phyloP scores from a whole-genome alignment of 2,888 invertebrate species.

The Mantis religiosa region DNA sequence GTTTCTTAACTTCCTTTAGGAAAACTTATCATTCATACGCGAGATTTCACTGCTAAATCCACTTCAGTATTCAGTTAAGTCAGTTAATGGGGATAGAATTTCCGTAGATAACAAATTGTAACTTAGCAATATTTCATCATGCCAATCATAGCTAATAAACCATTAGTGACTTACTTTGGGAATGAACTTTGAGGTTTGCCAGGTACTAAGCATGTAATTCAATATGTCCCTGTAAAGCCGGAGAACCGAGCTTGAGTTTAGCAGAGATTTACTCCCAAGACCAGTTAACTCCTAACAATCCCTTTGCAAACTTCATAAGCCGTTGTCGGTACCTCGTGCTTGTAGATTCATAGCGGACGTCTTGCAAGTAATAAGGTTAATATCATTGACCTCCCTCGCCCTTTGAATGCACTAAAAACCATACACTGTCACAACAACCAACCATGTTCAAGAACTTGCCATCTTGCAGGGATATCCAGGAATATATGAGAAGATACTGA shows the following conservation, averaged over 20 bases:
- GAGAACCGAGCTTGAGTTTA: neutral
- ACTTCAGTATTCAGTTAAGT: too few relatives aligned
- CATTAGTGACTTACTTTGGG: too few relatives aligned
- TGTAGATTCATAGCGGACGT: neutral
- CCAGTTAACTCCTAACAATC: neutral
- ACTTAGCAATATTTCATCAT: too few relatives aligned
- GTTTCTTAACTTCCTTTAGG: too few relatives aligned
- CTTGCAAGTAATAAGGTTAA: neutral
- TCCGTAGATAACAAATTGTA: too few relatives aligned
- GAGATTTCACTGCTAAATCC: too few relatives aligned
- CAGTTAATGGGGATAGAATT: too few relatives aligned
- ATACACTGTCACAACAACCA: neutral
- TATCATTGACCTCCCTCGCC: neutral
- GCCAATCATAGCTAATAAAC: too few relatives aligned
- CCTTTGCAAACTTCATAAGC: neutral
- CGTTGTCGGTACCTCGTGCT: neutral
- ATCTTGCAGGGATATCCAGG: too few relatives aligned
- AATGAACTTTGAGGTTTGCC: neutral
- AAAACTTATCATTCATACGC: too few relatives aligned
- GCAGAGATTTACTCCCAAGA: neutral
- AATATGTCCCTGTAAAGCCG: neutral
- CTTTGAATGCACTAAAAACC: neutral
- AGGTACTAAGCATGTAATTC: neutral
- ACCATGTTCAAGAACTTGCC: too few relatives aligned
- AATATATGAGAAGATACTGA: too few relatives aligned